phyloP scores from a whole-genome alignment of 2,113 vertebrate species.

The Sisor rabdophorus region DNA sequence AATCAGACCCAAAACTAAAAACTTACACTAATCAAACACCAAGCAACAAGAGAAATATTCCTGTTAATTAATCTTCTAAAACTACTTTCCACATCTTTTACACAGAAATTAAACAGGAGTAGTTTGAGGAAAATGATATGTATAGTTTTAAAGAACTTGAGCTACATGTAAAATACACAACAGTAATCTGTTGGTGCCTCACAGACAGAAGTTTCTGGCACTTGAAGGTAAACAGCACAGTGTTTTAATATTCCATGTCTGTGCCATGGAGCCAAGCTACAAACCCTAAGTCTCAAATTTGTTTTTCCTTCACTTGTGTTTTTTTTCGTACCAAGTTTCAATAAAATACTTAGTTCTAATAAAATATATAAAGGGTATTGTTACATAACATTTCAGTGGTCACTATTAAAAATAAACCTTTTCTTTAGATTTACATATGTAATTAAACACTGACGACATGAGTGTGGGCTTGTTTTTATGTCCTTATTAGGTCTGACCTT shows the following conservation, averaged over 20 bases:
- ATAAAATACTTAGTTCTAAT: conserved; percentile 15
- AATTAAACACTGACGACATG: conserved; percentile 13
- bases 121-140: not conserved
- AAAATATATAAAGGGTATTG: conserved; percentile 28
- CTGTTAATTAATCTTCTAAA: not conserved
- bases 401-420: conserved; percentile 9
- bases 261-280: not conserved
- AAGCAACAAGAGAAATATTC: not conserved
- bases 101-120: not conserved
- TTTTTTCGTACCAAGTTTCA: conserved; percentile 31
- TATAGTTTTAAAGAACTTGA: not conserved
- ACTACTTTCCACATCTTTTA: not conserved
- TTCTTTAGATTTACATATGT: conserved; percentile 32
- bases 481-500: conserved; percentile 35
- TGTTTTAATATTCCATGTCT: conserved; percentile 11
- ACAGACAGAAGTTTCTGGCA: not conserved
- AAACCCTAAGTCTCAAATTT: conserved; percentile 20
- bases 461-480: conserved; percentile 29
- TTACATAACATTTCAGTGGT: conserved; percentile 19
- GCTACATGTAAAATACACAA: not conserved
- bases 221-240: conserved; percentile 7
- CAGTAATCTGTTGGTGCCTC: conserved; percentile 3
- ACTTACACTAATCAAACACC: not conserved
- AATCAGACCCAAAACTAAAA: too few species aligned
- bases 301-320: conserved; percentile 28